Evolutionary conservation across 2,888 invertebrate genomes (phyloP).

Genomic region (Mesochorus sp.): DNA sequence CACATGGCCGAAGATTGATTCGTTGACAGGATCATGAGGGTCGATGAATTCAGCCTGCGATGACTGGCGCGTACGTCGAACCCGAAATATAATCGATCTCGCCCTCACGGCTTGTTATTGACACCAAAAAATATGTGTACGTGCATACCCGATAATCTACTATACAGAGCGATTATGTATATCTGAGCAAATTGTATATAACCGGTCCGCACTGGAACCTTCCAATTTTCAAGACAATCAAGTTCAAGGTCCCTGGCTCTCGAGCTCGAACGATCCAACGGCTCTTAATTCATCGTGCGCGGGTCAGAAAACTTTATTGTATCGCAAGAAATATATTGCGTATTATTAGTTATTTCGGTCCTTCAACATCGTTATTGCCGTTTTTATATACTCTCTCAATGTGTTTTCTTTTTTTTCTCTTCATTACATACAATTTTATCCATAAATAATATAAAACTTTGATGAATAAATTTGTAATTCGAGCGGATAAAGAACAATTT

Average conservation of each 20-base stretch:
- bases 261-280: slow-evolving; percentile 24
- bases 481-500: no score
- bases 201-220: neutral
- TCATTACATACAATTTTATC: no score
- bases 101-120: slow-evolving; percentile 6
- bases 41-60: slow-evolving; percentile 3
- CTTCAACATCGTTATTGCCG: no score
- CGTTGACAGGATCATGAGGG: slow-evolving; percentile 8
- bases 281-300: slow-evolving; percentile 45
- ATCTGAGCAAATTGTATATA: neutral
- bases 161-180: neutral
- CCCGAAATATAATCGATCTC: neutral
- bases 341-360: slow-evolving; percentile 21
- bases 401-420: no score
- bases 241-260: slow-evolving; percentile 45
- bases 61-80: neutral
- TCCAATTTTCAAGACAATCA: slow-evolving; percentile 12
- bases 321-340: no score
- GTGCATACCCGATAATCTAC: no score
- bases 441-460: no score
- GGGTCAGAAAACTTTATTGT: no score
- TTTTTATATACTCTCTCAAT: no score
- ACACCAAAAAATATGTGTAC: neutral
- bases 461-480: no score
- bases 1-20: slow-evolving; percentile 8